Evolutionary conservation across 2,113 vertebrate species (phyloP).

Genomic region (Phaethornis superciliosus): DNA sequence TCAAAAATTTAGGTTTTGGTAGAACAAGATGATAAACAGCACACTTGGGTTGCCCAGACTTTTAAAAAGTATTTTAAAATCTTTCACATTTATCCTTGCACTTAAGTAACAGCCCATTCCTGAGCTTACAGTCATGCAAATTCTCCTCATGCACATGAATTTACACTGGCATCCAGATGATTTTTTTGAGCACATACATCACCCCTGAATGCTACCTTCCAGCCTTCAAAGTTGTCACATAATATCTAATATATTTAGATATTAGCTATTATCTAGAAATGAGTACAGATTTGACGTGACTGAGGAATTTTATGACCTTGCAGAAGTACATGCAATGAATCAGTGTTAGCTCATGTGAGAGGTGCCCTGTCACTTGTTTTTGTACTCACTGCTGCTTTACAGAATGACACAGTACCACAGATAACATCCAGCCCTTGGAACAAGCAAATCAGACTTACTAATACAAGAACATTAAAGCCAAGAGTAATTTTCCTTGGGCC

Average conservation of each 20-base stretch:
- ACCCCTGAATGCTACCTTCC: not conserved
- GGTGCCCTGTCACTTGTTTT: not conserved
- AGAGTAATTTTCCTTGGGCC: not conserved
- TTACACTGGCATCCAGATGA: not conserved
- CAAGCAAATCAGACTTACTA: not conserved
- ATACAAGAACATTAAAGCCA: not conserved
- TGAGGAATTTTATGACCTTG: not conserved
- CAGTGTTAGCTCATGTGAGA: not conserved
- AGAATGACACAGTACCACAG: not conserved
- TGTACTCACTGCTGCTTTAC: not conserved
- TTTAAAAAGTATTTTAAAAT: not conserved
- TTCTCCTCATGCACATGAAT: not conserved
- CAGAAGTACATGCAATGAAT: not conserved
- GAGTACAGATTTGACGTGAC: not conserved
- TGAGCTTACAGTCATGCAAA: not conserved
- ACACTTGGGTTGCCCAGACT: not conserved
- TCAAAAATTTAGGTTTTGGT: conserved; percentile 6
- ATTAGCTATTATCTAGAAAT: not conserved
- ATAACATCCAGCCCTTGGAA: not conserved
- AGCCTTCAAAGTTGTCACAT: not conserved
- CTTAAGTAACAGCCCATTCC: not conserved
- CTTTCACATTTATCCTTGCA: not conserved
- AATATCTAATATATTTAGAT: not conserved
- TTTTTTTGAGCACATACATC: not conserved
- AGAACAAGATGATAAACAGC: not conserved